phyloP scores from a whole-genome alignment of 2,797 vertebrate genomes.

The Poecilia picta region DNA sequence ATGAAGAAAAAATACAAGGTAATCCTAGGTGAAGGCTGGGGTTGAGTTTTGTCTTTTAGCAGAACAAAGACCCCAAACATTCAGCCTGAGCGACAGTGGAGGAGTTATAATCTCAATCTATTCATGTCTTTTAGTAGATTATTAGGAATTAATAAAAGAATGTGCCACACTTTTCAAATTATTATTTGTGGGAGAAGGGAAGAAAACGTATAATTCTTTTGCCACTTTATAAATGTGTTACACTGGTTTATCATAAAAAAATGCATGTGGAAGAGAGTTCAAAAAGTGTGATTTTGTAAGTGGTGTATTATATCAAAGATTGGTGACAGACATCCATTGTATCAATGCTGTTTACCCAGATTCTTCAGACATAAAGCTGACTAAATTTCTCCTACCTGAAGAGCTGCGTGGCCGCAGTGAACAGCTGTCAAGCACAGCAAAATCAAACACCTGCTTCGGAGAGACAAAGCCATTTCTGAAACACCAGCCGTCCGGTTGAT shows the following conservation, averaged over 20 bases:
- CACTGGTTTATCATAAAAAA: not conserved
- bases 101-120: not conserved
- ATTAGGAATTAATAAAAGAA: not conserved
- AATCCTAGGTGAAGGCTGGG: not conserved
- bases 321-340: not conserved
- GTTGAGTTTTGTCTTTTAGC: not conserved
- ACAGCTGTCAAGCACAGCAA: constrained; percentile 75
- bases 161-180: not conserved
- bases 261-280: not conserved
- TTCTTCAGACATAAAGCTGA: not conserved
- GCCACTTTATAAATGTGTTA: not conserved
- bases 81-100: not conserved
- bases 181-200: not conserved
- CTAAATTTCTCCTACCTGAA: constrained; percentile 70
- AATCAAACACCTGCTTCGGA: constrained; percentile 71
- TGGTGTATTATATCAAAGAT: too few relatives aligned
- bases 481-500: constrained; percentile 21
- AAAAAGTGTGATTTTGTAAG: not conserved
- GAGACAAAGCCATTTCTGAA: constrained; percentile 63
- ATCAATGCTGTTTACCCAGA: not conserved
- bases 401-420: constrained; percentile 61
- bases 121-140: too few relatives aligned
- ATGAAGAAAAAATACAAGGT: not conserved
- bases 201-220: too few relatives aligned
- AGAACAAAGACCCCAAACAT: constrained; percentile 3